These are phyloP conservation scores for Halcyon malimbica DNA, from an alignment of 2,113 vertebrate genomes.

Conservation along the genomic window DNA sequence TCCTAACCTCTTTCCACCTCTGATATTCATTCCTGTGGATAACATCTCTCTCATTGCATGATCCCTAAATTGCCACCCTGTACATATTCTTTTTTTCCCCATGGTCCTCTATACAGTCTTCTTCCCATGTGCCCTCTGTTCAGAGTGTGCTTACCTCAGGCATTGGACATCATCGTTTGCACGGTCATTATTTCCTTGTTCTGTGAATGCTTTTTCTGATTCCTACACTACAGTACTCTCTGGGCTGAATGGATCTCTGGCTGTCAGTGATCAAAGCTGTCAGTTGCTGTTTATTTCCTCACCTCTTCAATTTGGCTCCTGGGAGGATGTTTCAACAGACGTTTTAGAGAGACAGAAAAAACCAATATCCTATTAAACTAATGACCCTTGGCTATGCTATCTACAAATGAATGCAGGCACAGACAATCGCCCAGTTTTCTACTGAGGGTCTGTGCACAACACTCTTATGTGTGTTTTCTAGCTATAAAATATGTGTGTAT, in stretches of 20 bases:
- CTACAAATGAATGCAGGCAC: conserved; percentile 48
- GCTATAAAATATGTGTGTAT: background rate
- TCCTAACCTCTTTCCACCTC: background rate
- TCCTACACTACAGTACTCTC: background rate
- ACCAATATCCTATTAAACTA: conserved; percentile 79
- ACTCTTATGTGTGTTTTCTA: background rate
- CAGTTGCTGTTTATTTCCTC: conserved; percentile 77
- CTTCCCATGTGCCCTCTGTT: background rate
- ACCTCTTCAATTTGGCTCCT: conserved; percentile 77
- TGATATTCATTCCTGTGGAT: background rate
- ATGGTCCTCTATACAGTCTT: background rate
- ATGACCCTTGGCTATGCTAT: conserved; percentile 73
- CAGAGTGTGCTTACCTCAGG: background rate
- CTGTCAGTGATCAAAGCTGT: conserved; percentile 68
- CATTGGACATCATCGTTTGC: background rate
- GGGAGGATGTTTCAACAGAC: conserved; percentile 77
- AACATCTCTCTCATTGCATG: background rate
- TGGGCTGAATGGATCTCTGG: conserved; percentile 53
- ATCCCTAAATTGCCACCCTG: background rate
- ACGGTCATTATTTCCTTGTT: background rate
- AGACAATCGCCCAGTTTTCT: conserved; percentile 36
- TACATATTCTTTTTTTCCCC: background rate
- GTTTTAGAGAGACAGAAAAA: conserved; percentile 75
- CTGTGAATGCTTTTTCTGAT: background rate
- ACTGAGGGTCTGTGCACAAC: background rate